Evolutionary conservation across 2,888 invertebrate genomes (phyloP), one percentile per base, ranked within the genome.

Genomic region (Cheiracanthium punctorium): DNA sequence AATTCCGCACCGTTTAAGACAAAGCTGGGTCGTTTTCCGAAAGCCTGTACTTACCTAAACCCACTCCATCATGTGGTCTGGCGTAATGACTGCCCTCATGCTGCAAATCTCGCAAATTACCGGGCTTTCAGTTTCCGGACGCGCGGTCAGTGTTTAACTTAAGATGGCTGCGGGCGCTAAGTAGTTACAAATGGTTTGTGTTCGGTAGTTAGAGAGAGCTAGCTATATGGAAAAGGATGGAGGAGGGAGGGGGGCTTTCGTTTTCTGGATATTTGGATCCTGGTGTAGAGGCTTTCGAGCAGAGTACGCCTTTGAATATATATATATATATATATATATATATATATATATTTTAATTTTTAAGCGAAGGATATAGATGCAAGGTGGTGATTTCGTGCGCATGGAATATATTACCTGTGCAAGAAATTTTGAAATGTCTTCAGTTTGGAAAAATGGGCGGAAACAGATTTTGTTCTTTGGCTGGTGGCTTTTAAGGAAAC

Each of bases 61-160:
- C 58, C 48, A 1, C 29, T 67, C 80, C 52, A 73, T 67, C 80
- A 74, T 81, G 80, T 67, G 80, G 80, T 81, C 48, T 48, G 65
- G 48, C 74, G 52, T 81, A 81, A 81, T 81, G 65, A 74, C 80
- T 81, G 41, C 80, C 80, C 80, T 74, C 74, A 81, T 81, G 29
- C 17, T 20, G 52, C 69, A n/a, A 32, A 52, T 70, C 69, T 69
- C 20, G 32, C 43, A 74, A 81, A 81, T 81, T 81, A 69, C 72
- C 17, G 52, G 74, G 1, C 12, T 81, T 30, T 43, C 67, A 73
- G 52, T 74, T 79, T 79, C 43, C 58, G 72, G 24, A 24, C 58
- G 24, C 58, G 58, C 58, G 58, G 58, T 58, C 58, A 58, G 58
- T 58, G 24, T 58, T 58, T 58, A 58, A 58, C 58, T 58, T 58